These are phyloP conservation scores for Salarias fasciatus DNA, from an alignment of 2,797 vertebrate genomes.

Conservation along the genomic window DNA sequence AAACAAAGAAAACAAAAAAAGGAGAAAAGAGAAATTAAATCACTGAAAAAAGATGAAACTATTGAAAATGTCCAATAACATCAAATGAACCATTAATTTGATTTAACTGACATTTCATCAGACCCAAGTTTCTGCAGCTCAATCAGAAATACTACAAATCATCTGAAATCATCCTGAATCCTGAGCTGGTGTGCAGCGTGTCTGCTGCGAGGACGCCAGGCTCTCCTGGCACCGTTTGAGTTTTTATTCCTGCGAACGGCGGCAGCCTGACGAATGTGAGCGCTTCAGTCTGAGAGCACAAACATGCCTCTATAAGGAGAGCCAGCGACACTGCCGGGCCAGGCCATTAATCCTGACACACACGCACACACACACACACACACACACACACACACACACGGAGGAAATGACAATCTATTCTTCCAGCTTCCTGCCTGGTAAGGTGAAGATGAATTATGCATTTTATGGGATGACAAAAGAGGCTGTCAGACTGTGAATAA, in stretches of 20 bases:
- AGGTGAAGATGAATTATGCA: constrained; percentile 73
- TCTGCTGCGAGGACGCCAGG: not conserved
- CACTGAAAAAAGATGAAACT: no score
- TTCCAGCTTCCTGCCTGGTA: constrained; percentile 45
- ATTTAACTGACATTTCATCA: no score
- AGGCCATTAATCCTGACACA: constrained; percentile 54
- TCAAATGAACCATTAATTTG: no score
- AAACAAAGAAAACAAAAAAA: no score
- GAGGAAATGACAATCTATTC: constrained; percentile 42
- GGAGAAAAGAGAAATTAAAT: no score
- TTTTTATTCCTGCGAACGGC: constrained; percentile 31
- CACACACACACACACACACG: constrained; percentile 26
- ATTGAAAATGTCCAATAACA: no score
- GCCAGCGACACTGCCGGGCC: constrained; percentile 26
- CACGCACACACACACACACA: constrained; percentile 22
- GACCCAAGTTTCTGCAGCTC: no score
- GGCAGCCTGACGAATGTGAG: constrained; percentile 69
- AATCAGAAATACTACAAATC: no score
- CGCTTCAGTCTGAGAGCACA: constrained; percentile 68
- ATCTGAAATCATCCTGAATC: no score
- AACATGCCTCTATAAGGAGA: constrained; percentile 73
- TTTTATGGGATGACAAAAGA: constrained; percentile 67
- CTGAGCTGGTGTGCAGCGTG: no score
- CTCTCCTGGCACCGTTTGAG: constrained; percentile 6
- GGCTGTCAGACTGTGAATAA: constrained; percentile 65